Evolutionary conservation across 2,113 vertebrate genomes (phyloP).

Genomic region (Prionailurus bengalensis): DNA sequence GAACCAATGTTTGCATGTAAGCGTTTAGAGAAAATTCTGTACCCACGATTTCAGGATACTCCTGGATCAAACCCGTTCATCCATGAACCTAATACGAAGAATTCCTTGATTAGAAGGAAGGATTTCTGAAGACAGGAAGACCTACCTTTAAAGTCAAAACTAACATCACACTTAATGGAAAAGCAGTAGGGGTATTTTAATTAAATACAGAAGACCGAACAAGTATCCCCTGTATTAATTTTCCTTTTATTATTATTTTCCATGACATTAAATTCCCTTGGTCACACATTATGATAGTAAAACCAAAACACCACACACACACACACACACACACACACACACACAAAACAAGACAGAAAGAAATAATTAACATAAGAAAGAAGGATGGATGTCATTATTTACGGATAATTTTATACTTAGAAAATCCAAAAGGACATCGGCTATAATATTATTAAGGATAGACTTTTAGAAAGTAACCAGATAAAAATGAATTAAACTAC

Average conservation of each 20-base stretch:
- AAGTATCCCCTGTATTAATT: not conserved
- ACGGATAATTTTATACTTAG: not conserved
- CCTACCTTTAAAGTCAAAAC: not conserved
- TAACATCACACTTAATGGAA: not conserved
- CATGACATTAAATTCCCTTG: not conserved
- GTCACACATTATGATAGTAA: not conserved
- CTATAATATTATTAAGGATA: not conserved
- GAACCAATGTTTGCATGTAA: not conserved
- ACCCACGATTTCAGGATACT: not conserved
- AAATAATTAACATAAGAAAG: not conserved
- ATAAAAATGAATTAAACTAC: not conserved
- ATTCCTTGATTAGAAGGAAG: not conserved
- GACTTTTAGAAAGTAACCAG: not conserved
- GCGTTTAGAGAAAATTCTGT: not conserved
- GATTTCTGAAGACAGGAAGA: not conserved
- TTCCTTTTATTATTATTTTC: not conserved
- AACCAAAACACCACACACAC: not conserved
- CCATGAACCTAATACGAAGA: not conserved
- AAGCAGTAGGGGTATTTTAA: not conserved
- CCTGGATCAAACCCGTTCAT: not conserved
- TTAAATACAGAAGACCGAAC: not conserved
- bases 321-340: too few species aligned
- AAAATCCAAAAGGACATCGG: not conserved
- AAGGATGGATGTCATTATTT: not conserved
- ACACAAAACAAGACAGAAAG: not conserved